Evolutionary conservation across 2,113 vertebrate genomes (phyloP).

Genomic region (Sciurus niger): DNA sequence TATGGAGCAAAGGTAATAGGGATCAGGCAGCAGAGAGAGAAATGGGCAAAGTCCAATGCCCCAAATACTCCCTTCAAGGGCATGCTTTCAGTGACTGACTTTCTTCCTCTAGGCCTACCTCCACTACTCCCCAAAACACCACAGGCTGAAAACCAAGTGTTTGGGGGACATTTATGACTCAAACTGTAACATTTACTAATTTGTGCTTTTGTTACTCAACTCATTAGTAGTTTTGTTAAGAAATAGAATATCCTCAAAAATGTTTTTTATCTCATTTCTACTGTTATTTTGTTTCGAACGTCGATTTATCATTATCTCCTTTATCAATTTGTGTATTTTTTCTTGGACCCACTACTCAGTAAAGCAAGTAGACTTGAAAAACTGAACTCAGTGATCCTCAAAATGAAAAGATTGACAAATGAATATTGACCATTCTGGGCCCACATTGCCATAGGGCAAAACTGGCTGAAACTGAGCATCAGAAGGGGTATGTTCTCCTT

Average conservation of each 20-base stretch:
- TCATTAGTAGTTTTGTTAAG: constrained; percentile 28
- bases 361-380: neutral
- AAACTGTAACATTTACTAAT: neutral
- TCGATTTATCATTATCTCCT: neutral
- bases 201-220: neutral
- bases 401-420: neutral
- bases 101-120: neutral
- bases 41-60: too few species aligned
- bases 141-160: neutral
- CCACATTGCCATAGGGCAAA: neutral
- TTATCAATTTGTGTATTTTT: neutral
- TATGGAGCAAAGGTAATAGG: neutral
- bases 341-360: neutral
- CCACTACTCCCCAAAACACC: too few species aligned
- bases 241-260: neutral
- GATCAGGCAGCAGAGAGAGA: neutral
- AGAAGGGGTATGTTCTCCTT: neutral
- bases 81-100: neutral
- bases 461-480: too few species aligned
- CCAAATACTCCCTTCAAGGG: neutral
- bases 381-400: neutral
- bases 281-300: neutral
- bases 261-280: neutral
- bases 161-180: neutral
- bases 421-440: neutral